These are phyloP conservation scores for Enteromius fasciolatus DNA, from an alignment of 2,797 vertebrate species.

Conservation along the genomic window DNA sequence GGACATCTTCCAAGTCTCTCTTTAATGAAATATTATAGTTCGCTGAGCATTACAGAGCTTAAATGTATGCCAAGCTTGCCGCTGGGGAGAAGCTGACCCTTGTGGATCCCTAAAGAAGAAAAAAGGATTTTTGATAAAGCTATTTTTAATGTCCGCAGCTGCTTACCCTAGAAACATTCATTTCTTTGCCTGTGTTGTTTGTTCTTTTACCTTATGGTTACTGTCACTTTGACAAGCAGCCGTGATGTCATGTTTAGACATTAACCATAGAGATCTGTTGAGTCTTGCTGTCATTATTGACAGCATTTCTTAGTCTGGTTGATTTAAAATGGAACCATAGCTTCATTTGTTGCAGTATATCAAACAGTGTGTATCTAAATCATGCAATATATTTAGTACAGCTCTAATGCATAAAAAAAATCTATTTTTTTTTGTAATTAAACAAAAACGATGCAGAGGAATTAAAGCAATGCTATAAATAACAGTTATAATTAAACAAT, in stretches of 20 bases:
- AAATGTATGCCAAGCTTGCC: background rate
- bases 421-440: background rate
- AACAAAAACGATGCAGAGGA: background rate
- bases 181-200: slow-evolving; percentile 52
- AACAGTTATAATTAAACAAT: background rate
- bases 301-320: background rate
- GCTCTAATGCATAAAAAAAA: background rate
- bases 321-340: background rate
- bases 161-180: slow-evolving; percentile 24
- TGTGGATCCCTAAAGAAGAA: background rate
- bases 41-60: background rate
- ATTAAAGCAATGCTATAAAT: background rate
- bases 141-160: slow-evolving; percentile 8
- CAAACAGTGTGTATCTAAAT: background rate
- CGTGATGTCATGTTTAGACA: slow-evolving; percentile 51
- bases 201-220: slow-evolving; percentile 44
- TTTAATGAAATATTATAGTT: background rate
- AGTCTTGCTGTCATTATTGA: slow-evolving; percentile 23
- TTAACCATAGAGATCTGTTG: slow-evolving; percentile 19
- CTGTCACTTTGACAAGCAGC: slow-evolving; percentile 52
- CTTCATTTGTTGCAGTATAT: background rate
- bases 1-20: slow-evolving; percentile 1
- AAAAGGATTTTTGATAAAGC: slow-evolving; percentile 8
- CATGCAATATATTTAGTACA: background rate
- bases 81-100: background rate